A percentile compares a stretch with the other conserved stretches of the same genome.
phyloP scores from a whole-genome alignment of 1,140 invertebrate genomes.

The Rhopalosiphum padi region DNA sequence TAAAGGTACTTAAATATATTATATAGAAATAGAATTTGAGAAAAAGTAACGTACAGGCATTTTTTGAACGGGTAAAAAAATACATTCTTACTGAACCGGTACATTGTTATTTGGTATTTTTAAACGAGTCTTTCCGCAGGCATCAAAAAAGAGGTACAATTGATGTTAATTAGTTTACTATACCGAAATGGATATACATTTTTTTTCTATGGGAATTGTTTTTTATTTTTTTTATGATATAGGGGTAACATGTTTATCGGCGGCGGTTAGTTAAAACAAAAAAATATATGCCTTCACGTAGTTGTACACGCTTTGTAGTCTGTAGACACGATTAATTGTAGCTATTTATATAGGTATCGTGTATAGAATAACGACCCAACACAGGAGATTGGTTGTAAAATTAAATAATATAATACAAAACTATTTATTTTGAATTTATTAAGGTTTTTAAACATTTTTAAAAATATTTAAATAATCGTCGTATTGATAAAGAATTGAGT shows the following conservation, averaged over 20 bases:
- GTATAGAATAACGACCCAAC: neutral
- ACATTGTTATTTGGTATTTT: slow-evolving; percentile 52
- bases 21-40: slow-evolving; percentile 25
- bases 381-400: slow-evolving; percentile 17
- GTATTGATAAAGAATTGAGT: neutral
- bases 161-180: slow-evolving; percentile 53
- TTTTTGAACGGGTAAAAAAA: slow-evolving; percentile 17
- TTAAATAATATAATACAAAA: neutral
- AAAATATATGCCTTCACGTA: slow-evolving; percentile 3
- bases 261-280: slow-evolving; percentile 44
- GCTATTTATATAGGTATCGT: slow-evolving; percentile 14
- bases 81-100: slow-evolving; percentile 30
- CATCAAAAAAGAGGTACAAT: slow-evolving; percentile 44
- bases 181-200: slow-evolving; percentile 37
- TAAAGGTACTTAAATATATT: neutral
- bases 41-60: slow-evolving; percentile 34
- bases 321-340: slow-evolving; percentile 47
- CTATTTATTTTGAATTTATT: neutral
- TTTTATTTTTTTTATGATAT: slow-evolving; percentile 13
- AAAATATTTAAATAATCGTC: neutral
- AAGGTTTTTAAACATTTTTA: neutral
- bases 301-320: neutral
- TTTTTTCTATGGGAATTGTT: slow-evolving; percentile 46
- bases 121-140: slow-evolving; percentile 53
- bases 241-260: slow-evolving; percentile 49